A percentile compares a stretch with the other conserved stretches of the same genome.
Evolutionary conservation across 2,888 invertebrate species (phyloP).

Genomic region (Rhingia campestris): DNA sequence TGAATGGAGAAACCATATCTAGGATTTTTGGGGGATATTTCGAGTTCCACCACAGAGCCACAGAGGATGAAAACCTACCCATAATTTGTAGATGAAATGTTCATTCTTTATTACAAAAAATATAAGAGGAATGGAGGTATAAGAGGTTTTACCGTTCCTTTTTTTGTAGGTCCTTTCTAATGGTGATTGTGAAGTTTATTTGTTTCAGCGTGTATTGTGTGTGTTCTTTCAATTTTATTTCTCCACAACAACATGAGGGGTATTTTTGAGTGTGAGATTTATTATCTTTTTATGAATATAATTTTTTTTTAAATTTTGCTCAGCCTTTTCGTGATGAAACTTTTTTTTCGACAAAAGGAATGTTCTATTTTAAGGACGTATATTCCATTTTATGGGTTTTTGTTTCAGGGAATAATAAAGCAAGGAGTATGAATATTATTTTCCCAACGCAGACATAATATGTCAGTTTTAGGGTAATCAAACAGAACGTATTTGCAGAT

Average conservation of each 20-base stretch:
- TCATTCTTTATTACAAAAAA: neutral
- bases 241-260: neutral
- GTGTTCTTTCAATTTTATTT: neutral
- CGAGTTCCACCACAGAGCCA: neutral
- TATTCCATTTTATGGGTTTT: neutral
- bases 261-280: slow-evolving; percentile 7
- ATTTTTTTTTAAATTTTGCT: neutral
- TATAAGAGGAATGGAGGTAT: neutral
- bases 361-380: neutral
- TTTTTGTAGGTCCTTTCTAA: neutral
- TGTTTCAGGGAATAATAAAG: neutral
- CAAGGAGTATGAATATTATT: neutral
- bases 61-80: neutral
- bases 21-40: neutral
- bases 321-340: slow-evolving; percentile 1
- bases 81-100: slow-evolving; percentile 1
- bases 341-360: neutral
- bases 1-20: neutral
- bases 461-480: neutral
- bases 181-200: neutral
- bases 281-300: slow-evolving; percentile 5
- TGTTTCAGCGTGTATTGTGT: slow-evolving; percentile 10
- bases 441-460: neutral
- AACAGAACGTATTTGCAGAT: too few relatives aligned
- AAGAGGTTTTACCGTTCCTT: neutral